Evolutionary conservation across 2,113 vertebrate genomes (phyloP).

Genomic region (Emydura subglobosa): DNA sequence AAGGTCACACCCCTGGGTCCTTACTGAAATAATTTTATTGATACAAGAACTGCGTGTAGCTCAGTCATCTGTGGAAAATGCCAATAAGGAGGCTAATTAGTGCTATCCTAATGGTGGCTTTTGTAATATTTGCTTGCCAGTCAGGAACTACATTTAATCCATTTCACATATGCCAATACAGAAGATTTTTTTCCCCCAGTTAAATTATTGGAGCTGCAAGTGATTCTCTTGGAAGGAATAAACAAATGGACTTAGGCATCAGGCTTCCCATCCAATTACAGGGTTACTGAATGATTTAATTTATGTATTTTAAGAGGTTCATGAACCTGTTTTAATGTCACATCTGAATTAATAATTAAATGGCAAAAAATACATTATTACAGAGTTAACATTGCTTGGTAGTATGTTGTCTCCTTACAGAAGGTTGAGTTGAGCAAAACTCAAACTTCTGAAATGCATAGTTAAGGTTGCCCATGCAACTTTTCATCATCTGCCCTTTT

Average conservation of each 20-base stretch:
- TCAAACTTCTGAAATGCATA: background rate
- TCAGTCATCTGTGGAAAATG: background rate
- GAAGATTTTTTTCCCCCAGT: background rate
- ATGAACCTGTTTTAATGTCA: background rate
- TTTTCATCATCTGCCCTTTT: background rate
- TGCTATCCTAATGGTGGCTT: background rate
- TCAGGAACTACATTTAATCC: background rate
- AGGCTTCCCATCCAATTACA: background rate
- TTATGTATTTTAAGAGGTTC: background rate
- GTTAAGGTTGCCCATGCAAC: background rate
- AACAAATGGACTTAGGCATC: background rate
- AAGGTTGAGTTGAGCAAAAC: background rate
- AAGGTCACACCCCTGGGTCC: background rate
- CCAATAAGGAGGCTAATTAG: accelerated
- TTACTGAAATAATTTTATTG: background rate
- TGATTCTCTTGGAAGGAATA: background rate
- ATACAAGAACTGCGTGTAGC: background rate
- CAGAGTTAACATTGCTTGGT: background rate
- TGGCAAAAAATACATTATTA: background rate
- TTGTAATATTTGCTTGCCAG: background rate
- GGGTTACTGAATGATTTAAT: background rate
- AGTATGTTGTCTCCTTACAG: background rate
- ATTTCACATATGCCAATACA: background rate
- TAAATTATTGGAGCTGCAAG: background rate
- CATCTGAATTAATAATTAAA: background rate